Evolutionary conservation across 2,888 invertebrate species (phyloP), one percentile per base, ranked within the genome.

Genomic region (Brachyptera putata): DNA sequence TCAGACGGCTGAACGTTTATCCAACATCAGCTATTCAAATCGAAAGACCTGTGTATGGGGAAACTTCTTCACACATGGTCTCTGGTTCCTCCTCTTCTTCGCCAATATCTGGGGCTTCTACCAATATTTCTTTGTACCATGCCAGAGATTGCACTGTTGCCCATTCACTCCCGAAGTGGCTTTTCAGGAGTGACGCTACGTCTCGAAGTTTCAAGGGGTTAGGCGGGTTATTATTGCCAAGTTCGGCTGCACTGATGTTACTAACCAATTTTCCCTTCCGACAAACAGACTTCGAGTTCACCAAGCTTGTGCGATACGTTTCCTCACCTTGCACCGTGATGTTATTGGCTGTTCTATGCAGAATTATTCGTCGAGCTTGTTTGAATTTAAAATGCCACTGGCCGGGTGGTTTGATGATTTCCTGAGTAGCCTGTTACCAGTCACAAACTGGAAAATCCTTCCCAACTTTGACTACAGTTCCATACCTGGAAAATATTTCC

Each of bases 331-430:
- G 30, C 7, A 30, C 30, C 7, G 11, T 7, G 7, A 30, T 11
- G 30, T 30, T 30, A 30, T 11, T 30, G 5, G 5, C 11, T 7
- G 7, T 11, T 11, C 11, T 30, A 11, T 30, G 30, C 5, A 30
- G 30, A 7, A 30, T 7, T 43, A 65, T 60, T 41, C 66, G 48
- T 61, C 67, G 66, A 30, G 56, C 57, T 57, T 57, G 56, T 41
- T 63, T 56, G 57, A 67, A 64, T 48, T 65, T 57, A 56, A 68
- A 68, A 57, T 68, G 68, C 64, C 63, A 67, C 43, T 61, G 58
- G 18, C 63, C 65, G 24, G 67, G 64, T 37, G 56, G 53, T 64
- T 66, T 66, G 36, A 67, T 14, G 37, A 65, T 46, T 46, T 57
- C 53, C 26, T 59, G 46, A 21, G 63, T 26, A 53, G 63, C 61